Conservation (phyloP, 2,797 vertebrate genomes). For the Amniataba percoides region DNA sequence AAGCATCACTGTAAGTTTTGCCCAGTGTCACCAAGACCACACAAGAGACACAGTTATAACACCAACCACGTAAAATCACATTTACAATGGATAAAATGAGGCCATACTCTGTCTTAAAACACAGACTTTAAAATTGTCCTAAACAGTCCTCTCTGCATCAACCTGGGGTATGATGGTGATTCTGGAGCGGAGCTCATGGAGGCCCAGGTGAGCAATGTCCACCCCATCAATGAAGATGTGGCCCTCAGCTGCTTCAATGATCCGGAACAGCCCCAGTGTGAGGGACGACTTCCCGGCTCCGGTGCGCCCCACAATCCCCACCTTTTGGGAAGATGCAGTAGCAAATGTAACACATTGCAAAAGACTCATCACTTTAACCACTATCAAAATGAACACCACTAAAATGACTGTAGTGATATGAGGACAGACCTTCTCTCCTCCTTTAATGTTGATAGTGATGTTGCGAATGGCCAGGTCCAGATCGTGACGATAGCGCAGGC, state of each 20-base stretch:
- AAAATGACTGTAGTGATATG: background rate
- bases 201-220: conserved; percentile 91
- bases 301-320: conserved; percentile 96
- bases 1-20: background rate
- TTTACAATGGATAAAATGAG: background rate
- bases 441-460: conserved; percentile 88
- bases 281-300: conserved; percentile 97
- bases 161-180: conserved; percentile 96
- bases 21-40: background rate
- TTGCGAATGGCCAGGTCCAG: conserved; percentile 92
- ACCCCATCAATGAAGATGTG: conserved; percentile 91
- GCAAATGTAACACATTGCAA: background rate
- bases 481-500: conserved; percentile 92
- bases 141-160: background rate
- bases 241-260: conserved; percentile 92
- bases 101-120: background rate
- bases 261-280: conserved; percentile 94
- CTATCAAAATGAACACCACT: background rate
- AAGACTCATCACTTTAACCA: background rate
- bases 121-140: background rate
- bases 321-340: conserved; percentile 73
- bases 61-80: background rate
- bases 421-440: conserved; percentile 92
- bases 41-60: background rate
- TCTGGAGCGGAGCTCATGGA: conserved; percentile 93